A percentile compares a stretch with the other conserved stretches of the same genome.
Evolutionary conservation across 2,888 invertebrate species (phyloP).

Genomic region (Cephalotes varians): DNA sequence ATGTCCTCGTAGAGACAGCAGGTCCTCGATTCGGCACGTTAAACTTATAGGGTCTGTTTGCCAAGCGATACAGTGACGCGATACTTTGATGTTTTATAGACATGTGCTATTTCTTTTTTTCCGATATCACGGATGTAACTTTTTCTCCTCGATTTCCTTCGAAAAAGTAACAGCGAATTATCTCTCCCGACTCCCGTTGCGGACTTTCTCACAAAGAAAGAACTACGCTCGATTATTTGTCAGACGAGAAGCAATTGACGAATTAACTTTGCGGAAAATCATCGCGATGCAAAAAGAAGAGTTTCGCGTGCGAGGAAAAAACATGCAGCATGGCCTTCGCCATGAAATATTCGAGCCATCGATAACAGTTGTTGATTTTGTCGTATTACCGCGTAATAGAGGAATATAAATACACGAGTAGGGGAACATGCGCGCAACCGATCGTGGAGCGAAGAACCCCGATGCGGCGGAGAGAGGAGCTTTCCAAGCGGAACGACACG

Average conservation of each 20-base stretch:
- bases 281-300: neutral
- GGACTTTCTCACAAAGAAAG: slow-evolving; percentile 6
- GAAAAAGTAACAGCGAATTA: slow-evolving; percentile 4
- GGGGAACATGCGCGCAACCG: slow-evolving; percentile 48
- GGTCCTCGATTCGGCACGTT: neutral
- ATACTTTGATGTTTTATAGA: neutral
- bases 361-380: slow-evolving; percentile 44
- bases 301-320: slow-evolving; percentile 12
- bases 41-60: neutral
- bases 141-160: neutral
- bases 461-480: slow-evolving; percentile 51
- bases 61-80: neutral
- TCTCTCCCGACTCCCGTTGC: neutral
- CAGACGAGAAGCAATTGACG: neutral
- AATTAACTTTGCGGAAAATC: slow-evolving; percentile 39
- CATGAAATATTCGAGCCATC: slow-evolving; percentile 41
- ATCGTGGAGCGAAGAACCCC: slow-evolving; percentile 57
- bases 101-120: neutral
- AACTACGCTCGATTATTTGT: slow-evolving; percentile 16
- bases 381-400: slow-evolving; percentile 43
- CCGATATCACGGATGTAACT: neutral
- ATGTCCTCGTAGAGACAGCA: slow-evolving; percentile 8
- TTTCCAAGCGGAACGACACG: slow-evolving; percentile 69
- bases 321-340: neutral
- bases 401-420: slow-evolving; percentile 47